Evolutionary conservation across 2,888 invertebrate species (phyloP).

Genomic region (Lithophane leautieri): DNA sequence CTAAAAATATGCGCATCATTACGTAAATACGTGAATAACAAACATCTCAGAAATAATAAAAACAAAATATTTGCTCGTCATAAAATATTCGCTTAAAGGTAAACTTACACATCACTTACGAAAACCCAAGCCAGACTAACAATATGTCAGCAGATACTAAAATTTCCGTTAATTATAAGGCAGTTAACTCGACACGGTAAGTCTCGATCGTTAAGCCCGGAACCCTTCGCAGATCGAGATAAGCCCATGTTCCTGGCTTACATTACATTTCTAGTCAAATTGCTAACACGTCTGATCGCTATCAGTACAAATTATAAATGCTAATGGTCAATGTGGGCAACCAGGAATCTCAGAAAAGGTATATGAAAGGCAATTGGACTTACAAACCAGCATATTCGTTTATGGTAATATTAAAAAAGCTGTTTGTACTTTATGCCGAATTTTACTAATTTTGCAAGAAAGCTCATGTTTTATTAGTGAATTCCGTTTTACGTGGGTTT

Average conservation of each 20-base stretch:
- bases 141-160: neutral
- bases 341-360: neutral
- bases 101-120: neutral
- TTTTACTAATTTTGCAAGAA: neutral
- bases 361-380: neutral
- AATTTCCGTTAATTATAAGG: neutral
- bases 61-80: too few species aligned
- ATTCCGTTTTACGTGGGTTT: neutral
- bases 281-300: conserved; percentile 19
- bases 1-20: too few species aligned
- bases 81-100: too few species aligned
- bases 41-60: too few species aligned
- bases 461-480: neutral
- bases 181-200: neutral
- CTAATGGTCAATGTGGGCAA: neutral
- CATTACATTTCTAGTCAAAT: conserved; percentile 29
- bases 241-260: conserved; percentile 2
- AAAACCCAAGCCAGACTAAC: neutral
- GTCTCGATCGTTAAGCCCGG: conserved; percentile 6
- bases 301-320: conserved; percentile 14
- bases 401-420: neutral
- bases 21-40: too few species aligned
- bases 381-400: neutral
- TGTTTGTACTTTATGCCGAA: neutral
- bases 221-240: conserved; percentile 36